Evolutionary conservation across 2,888 invertebrate species (phyloP).

Genomic region (Ormyrus pomaceus): DNA sequence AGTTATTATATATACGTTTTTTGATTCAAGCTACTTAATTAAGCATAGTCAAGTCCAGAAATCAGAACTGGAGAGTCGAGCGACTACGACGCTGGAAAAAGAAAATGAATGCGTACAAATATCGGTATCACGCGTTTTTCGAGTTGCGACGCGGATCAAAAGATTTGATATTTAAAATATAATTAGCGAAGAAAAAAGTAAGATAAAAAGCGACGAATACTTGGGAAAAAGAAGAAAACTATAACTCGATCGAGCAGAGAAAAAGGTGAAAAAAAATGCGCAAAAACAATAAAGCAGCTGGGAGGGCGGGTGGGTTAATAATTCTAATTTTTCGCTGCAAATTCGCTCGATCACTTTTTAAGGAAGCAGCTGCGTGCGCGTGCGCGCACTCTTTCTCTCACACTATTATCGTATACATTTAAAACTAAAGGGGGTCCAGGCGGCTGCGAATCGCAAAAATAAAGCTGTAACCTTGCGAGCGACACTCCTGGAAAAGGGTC

Average conservation of each 20-base stretch:
- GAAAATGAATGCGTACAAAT: slow-evolving; percentile 6
- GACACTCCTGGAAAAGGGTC: slow-evolving; percentile 35
- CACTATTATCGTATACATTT: neutral
- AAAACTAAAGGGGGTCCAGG: neutral
- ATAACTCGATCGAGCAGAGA: slow-evolving; percentile 2
- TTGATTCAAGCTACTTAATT: no score
- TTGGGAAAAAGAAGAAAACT: slow-evolving; percentile 6
- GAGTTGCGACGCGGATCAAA: slow-evolving; percentile 39
- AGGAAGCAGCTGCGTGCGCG: neutral
- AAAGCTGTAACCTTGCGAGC: slow-evolving; percentile 13
- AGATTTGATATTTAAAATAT: slow-evolving; percentile 41
- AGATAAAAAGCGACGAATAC: neutral
- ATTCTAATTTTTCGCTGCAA: slow-evolving; percentile 16
- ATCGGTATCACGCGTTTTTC: slow-evolving; percentile 32
- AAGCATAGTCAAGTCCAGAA: no score
- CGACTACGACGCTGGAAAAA: neutral
- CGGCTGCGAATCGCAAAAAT: neutral
- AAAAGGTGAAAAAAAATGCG: neutral
- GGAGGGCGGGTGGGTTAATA: neutral
- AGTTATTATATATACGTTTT: no score
- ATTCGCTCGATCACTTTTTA: slow-evolving; percentile 13
- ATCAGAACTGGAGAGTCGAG: slow-evolving; percentile 26
- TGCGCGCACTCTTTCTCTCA: neutral
- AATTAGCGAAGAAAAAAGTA: slow-evolving; percentile 13
- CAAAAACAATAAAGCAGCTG: neutral